These are phyloP conservation scores for Monochamus alternatus DNA, from an alignment of 2,888 invertebrate genomes.

Conservation along the genomic window DNA sequence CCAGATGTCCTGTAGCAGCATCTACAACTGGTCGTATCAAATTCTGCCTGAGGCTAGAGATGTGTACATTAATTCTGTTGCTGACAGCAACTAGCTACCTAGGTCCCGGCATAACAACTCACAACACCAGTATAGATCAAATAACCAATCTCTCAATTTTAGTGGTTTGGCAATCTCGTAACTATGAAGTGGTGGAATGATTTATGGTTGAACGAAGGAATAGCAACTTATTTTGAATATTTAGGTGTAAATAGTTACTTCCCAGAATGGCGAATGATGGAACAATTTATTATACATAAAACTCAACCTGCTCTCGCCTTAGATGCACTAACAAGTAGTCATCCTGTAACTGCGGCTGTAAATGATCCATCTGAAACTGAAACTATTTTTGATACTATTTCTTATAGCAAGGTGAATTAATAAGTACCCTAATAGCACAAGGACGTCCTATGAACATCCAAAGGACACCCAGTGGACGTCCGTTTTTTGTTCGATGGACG, in stretches of 20 bases:
- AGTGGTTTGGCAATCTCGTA: slow-evolving; percentile 93
- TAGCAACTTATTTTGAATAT: slow-evolving; percentile 88
- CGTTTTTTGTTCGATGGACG: too few species aligned
- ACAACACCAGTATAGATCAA: too few species aligned
- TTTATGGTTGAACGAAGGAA: slow-evolving; percentile 92
- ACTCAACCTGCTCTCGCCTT: slow-evolving; percentile 79
- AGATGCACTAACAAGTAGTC: slow-evolving; percentile 81
- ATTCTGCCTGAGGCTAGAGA: too few species aligned
- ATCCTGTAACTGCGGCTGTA: slow-evolving; percentile 80
- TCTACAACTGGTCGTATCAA: too few species aligned
- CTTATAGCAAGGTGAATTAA: slow-evolving; percentile 78
- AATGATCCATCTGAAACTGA: slow-evolving; percentile 81
- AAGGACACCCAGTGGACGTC: too few species aligned
- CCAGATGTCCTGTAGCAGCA: too few species aligned
- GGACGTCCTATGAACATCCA: too few species aligned
- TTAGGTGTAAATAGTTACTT: slow-evolving; percentile 78
- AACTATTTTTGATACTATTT: slow-evolving; percentile 83
- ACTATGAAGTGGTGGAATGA: slow-evolving; percentile 97
- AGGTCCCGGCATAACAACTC: too few species aligned
- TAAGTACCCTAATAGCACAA: too few species aligned
- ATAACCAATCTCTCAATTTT: slow-evolving; percentile 46
- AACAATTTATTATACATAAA: slow-evolving; percentile 80
- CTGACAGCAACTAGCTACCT: too few species aligned
- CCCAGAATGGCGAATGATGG: slow-evolving; percentile 81
- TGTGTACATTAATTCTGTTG: too few species aligned